Conservation (phyloP, 2,797 vertebrate genomes). For the Myotis pilosus region DNA sequence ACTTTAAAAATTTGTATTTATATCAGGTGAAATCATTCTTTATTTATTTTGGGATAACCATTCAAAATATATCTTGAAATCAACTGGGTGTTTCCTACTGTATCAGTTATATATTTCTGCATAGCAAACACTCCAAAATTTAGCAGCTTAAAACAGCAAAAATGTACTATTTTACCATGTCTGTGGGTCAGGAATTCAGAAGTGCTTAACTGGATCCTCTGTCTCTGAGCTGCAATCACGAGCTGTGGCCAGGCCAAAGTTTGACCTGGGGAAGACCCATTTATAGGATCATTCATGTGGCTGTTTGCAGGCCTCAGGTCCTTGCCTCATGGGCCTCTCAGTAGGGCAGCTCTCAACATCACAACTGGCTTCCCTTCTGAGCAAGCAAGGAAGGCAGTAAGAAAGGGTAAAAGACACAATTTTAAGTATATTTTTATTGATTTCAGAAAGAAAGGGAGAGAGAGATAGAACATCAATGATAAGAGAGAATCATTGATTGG, state of each 20-base stretch:
- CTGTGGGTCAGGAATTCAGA: neutral
- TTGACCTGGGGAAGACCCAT: neutral
- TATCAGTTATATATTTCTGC: neutral
- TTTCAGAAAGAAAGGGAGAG: no score
- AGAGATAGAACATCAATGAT: no score
- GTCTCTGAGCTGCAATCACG: neutral
- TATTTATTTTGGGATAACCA: neutral
- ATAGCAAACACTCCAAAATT: neutral
- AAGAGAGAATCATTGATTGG: no score
- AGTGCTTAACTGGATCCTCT: neutral
- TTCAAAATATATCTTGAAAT: neutral
- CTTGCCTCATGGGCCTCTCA: neutral
- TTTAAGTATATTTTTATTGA: neutral
- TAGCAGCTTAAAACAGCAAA: neutral
- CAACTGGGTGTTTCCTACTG: neutral
- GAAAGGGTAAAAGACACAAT: neutral
- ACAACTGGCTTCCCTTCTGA: neutral
- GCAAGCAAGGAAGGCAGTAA: neutral
- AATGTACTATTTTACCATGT: neutral
- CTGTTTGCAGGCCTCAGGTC: neutral
- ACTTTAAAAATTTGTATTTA: neutral
- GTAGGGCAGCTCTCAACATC: neutral
- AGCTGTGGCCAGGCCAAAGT: neutral
- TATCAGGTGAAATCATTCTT: neutral
- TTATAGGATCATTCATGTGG: neutral